Evolutionary conservation across 2,113 vertebrate species (phyloP), one percentile per base, ranked within the genome.

Genomic region (Equus quagga): DNA sequence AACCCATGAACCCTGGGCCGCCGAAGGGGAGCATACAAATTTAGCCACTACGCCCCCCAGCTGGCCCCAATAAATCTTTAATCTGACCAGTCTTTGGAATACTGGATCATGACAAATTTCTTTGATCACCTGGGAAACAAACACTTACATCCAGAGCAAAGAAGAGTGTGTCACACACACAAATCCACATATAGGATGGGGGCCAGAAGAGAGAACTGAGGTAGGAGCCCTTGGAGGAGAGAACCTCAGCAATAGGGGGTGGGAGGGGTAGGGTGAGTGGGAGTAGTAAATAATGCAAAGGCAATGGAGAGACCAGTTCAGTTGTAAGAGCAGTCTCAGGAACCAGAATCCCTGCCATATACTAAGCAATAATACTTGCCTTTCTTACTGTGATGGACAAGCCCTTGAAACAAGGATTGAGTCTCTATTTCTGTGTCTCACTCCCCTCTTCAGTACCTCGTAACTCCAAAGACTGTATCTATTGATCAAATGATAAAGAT

Each of bases 181-280:
- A 92, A 28, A 76, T n/a, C 0, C 11, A 64, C 6, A 13, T 19
- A 3, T 13, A 80, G 5, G 2, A 13, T 33, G 31, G 44, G 56
- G 33, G 21, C 26, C 17, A 17, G 46, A 86, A 75, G 51, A 76
- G 4, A 70, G 15, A 89, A 81, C 4, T 17, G 33, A 33, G 9
- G 8, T 51, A n/a, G 11, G 12, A 89, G 62, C 3, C 4, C 9
- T 84, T 13, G 6, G 12, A 67, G 23, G 23, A 78, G n/a, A 21
- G 8, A 78, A 58, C 46, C 26, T 64, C 6, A 60, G 75, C 49
- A 23, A 75, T 18, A 51, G 5, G 1, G 8, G 2, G 10, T 28
- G 8, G 3, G 1, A 64, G 4, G 31, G 13, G 4, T 18, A 18
- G 56, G 9, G 5, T 26, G 23, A 58, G 13, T 24, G 6, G 1